Evolutionary conservation across 1,140 invertebrate genomes (phyloP).

Genomic region (Drosophila chauvacae): DNA sequence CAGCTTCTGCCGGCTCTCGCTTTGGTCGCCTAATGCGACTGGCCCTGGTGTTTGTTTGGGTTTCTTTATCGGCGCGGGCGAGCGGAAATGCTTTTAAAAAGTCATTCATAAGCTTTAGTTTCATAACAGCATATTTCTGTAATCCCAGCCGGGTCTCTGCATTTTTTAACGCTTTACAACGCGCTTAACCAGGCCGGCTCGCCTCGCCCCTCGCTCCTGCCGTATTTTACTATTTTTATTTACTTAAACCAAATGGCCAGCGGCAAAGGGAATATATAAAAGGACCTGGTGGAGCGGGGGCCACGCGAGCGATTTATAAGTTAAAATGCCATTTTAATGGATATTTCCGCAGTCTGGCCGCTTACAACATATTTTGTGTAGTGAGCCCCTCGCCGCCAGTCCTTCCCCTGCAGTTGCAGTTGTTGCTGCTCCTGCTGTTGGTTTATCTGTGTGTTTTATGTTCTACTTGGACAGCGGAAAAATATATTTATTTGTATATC

Average conservation of each 20-base stretch:
- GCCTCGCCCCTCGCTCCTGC: background rate
- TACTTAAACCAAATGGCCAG: slow-evolving; percentile 67
- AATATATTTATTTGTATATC: slow-evolving; percentile 57
- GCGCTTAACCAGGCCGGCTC: slow-evolving; percentile 16
- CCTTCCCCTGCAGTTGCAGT: slow-evolving; percentile 25
- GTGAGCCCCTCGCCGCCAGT: background rate
- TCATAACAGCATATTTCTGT: slow-evolving; percentile 69
- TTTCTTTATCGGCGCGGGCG: slow-evolving; percentile 39
- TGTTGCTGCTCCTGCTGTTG: slow-evolving; percentile 20
- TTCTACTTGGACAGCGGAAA: slow-evolving; percentile 49
- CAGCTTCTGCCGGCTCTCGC: slow-evolving; percentile 30
- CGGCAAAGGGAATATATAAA: slow-evolving; percentile 66
- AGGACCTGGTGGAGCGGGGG: slow-evolving; percentile 24
- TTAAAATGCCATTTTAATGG: slow-evolving; percentile 82
- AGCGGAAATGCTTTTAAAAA: slow-evolving; percentile 72
- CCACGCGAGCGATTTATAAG: slow-evolving; percentile 74
- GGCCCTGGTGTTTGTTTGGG: slow-evolving; percentile 57
- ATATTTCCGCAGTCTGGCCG: slow-evolving; percentile 74
- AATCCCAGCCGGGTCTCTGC: slow-evolving; percentile 49
- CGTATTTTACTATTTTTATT: slow-evolving; percentile 53
- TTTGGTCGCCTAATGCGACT: slow-evolving; percentile 50
- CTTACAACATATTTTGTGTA: slow-evolving; percentile 73
- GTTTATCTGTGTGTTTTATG: slow-evolving; percentile 52
- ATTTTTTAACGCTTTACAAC: slow-evolving; percentile 61
- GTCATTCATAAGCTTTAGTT: slow-evolving; percentile 76